Percentiles rank a stretch among this genome's conserved stretches.
Evolutionary conservation across 2,797 vertebrate species (phyloP).

Genomic region (Lagocephalus sceleratus): DNA sequence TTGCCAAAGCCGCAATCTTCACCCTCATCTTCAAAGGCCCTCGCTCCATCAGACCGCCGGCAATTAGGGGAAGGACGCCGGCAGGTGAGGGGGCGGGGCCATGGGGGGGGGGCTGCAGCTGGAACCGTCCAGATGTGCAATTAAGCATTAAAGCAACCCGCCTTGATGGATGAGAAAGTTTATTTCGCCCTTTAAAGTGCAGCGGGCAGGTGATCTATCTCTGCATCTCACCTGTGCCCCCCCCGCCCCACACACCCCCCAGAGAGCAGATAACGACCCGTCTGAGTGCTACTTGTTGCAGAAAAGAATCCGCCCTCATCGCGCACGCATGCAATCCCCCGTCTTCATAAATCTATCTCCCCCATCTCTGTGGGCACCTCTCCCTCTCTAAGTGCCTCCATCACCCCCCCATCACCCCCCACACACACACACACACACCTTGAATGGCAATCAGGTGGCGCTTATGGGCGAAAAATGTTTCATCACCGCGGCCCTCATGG

Average conservation of each 20-base stretch:
- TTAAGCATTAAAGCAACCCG: constrained; percentile 20
- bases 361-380: constrained; percentile 38
- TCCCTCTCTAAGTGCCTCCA: constrained; percentile 57
- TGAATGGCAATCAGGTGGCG: constrained; percentile 70
- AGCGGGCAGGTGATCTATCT: constrained; percentile 17
- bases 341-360: constrained; percentile 46
- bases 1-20: no score
- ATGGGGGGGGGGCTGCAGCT: constrained; percentile 56
- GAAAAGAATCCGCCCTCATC: constrained; percentile 75
- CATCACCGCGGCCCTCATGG: constrained; percentile 59
- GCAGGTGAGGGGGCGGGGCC: neutral
- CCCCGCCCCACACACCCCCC: constrained; percentile 39
- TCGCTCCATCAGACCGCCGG: no score
- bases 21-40: no score
- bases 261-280: constrained; percentile 52
- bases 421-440: no score
- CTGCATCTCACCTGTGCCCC: constrained; percentile 35
- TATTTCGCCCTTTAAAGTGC: no score
- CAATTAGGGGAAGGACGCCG: no score
- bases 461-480: constrained; percentile 59
- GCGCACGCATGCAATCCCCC: constrained; percentile 65
- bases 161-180: neutral
- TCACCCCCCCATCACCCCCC: constrained; percentile 23
- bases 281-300: constrained; percentile 77
- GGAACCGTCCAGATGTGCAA: constrained; percentile 13